These are phyloP conservation scores for Harlomillsia oculata DNA, from an alignment of 1,140 invertebrate genomes.

Conservation along the genomic window DNA sequence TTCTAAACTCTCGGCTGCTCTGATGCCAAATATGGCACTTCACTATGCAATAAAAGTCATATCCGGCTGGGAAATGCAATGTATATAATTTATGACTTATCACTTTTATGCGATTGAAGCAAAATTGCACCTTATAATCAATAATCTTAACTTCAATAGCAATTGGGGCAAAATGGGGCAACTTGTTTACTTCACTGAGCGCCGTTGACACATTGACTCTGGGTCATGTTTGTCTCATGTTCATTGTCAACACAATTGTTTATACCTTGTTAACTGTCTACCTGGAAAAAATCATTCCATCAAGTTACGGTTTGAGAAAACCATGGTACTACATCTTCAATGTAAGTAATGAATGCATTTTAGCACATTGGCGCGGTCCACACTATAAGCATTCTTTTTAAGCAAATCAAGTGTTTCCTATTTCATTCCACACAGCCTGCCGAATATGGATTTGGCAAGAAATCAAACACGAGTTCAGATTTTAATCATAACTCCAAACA, in stretches of 20 bases:
- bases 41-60: constrained; percentile 55
- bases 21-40: constrained; percentile 65
- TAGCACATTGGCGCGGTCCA: too few species aligned
- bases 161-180: constrained; percentile 45
- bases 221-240: constrained; percentile 43
- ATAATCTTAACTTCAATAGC: neutral
- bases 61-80: constrained; percentile 49
- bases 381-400: too few species aligned
- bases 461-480: too few species aligned
- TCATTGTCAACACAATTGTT: constrained; percentile 53
- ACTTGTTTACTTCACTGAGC: constrained; percentile 37
- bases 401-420: too few species aligned
- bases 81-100: neutral
- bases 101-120: neutral
- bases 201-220: constrained; percentile 33
- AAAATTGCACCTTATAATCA: neutral
- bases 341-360: too few species aligned
- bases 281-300: constrained; percentile 39
- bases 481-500: neutral
- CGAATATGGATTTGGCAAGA: too few species aligned
- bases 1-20: constrained; percentile 49
- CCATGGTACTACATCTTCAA: constrained; percentile 42
- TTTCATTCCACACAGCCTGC: too few species aligned
- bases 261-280: constrained; percentile 57
- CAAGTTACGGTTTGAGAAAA: constrained; percentile 39